Evolutionary conservation across 1,140 invertebrate genomes (phyloP).

Genomic region (Drosophila bipectinata): DNA sequence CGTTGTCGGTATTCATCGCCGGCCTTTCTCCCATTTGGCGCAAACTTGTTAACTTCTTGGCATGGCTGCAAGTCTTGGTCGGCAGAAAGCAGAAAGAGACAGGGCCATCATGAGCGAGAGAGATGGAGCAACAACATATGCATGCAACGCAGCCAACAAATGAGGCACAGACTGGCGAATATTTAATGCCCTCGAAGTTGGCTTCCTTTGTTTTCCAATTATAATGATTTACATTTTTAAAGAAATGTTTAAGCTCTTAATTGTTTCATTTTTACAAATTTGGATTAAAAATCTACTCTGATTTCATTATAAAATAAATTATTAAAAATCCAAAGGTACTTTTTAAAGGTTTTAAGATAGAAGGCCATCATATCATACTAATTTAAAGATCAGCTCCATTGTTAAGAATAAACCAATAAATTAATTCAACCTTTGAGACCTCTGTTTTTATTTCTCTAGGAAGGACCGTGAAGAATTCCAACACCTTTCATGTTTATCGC

Average conservation of each 20-base stretch:
- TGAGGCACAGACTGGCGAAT: constrained; percentile 6
- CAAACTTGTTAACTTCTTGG: constrained; percentile 80
- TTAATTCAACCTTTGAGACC: neutral
- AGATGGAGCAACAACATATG: constrained; percentile 28
- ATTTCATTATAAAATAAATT: no score
- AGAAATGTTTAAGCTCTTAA: no score
- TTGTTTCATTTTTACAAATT: no score
- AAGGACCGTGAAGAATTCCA: neutral
- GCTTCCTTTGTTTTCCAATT: no score
- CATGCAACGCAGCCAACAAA: constrained; percentile 59
- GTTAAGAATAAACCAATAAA: neutral
- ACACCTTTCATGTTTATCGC: neutral
- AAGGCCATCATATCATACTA: no score
- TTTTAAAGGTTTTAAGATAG: no score
- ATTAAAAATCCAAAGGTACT: no score
- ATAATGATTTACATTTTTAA: no score
- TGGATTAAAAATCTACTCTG: no score
- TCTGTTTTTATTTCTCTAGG: neutral
- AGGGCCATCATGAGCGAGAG: constrained; percentile 20
- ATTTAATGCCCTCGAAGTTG: constrained; percentile 11
- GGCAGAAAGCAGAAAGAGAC: constrained; percentile 24
- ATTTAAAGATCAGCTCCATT: no score
- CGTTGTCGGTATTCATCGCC: constrained; percentile 43
- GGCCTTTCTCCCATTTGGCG: constrained; percentile 80
- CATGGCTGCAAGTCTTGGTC: constrained; percentile 71